A percentile compares a stretch with the other conserved stretches of the same genome.
Evolutionary conservation across 1,140 invertebrate genomes (phyloP).

Genomic region (Dendroctonus ponderosae): DNA sequence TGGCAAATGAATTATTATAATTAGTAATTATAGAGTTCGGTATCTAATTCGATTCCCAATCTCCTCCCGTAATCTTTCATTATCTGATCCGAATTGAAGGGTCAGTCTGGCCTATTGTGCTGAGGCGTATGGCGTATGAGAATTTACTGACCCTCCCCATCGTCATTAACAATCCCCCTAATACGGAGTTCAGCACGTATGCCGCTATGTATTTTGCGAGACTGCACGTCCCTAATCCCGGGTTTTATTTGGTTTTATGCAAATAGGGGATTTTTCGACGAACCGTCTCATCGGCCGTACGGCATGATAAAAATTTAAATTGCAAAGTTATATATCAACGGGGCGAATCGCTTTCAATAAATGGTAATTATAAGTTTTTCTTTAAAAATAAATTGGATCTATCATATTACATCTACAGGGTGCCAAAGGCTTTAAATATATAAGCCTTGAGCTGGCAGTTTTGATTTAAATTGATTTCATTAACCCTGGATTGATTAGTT

Average conservation of each 20-base stretch:
- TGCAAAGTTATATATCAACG: slow-evolving; percentile 2
- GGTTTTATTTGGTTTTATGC: slow-evolving; percentile 27
- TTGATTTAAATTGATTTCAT: no score
- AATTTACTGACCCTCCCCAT: slow-evolving; percentile 18
- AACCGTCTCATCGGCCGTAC: neutral
- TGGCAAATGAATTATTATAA: no score
- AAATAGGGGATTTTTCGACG: slow-evolving; percentile 16
- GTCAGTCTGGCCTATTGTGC: slow-evolving; percentile 11
- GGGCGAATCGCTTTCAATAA: no score
- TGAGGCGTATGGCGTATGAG: slow-evolving; percentile 9
- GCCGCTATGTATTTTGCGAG: slow-evolving; percentile 19
- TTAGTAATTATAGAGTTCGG: neutral
- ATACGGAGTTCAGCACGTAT: slow-evolving; percentile 28
- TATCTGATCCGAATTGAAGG: slow-evolving; percentile 19
- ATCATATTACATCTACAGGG: no score
- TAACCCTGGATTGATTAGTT: no score
- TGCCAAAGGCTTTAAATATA: no score
- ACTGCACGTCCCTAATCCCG: slow-evolving; percentile 33
- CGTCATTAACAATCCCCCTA: slow-evolving; percentile 26
- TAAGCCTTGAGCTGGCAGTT: no score
- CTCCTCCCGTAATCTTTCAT: slow-evolving; percentile 19
- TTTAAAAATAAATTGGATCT: no score
- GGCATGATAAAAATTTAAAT: slow-evolving; percentile 11
- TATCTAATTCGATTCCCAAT: slow-evolving; percentile 10
- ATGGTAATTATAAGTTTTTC: neutral